Evolutionary conservation across 2,888 invertebrate genomes (phyloP).

Genomic region (Chloroclystis v-ata): DNA sequence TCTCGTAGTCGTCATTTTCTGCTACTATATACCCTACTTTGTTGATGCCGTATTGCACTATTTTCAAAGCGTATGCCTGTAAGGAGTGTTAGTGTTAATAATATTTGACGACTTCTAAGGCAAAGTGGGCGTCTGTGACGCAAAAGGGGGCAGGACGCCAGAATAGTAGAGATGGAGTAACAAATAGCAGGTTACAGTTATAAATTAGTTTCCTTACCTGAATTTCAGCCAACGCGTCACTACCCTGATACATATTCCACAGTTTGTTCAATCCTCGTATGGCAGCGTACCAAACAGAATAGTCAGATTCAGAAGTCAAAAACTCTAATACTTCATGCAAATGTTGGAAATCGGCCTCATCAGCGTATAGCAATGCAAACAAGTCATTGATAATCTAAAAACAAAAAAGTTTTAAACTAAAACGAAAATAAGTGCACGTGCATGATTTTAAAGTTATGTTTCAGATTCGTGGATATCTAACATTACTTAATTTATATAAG

Average conservation of each 20-base stretch:
- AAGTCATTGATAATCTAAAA: conserved; percentile 84
- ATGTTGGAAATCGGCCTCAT: conserved; percentile 74
- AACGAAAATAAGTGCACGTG: no score
- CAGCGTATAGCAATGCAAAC: conserved; percentile 81
- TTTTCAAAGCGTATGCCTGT: conserved; percentile 42
- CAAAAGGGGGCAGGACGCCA: no score
- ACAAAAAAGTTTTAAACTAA: neutral
- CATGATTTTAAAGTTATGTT: no score
- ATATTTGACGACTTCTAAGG: no score
- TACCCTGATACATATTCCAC: conserved; percentile 48
- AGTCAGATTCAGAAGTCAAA: conserved; percentile 81
- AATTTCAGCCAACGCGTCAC: conserved; percentile 41
- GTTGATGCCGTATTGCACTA: conserved; percentile 53
- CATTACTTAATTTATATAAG: no score
- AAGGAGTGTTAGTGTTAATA: neutral
- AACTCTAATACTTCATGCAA: conserved; percentile 81
- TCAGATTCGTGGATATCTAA: no score
- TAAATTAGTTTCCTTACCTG: conserved; percentile 41
- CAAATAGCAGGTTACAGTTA: no score
- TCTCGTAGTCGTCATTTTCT: conserved; percentile 55
- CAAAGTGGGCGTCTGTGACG: no score
- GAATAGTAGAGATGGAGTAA: no score
- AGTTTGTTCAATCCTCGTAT: conserved; percentile 68
- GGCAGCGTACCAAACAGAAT: conserved; percentile 86
- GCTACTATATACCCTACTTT: conserved; percentile 68